A percentile compares a stretch with the other conserved stretches of the same genome.
Conservation (phyloP, 2,113 vertebrate species). For the Camelus bactrianus region DNA sequence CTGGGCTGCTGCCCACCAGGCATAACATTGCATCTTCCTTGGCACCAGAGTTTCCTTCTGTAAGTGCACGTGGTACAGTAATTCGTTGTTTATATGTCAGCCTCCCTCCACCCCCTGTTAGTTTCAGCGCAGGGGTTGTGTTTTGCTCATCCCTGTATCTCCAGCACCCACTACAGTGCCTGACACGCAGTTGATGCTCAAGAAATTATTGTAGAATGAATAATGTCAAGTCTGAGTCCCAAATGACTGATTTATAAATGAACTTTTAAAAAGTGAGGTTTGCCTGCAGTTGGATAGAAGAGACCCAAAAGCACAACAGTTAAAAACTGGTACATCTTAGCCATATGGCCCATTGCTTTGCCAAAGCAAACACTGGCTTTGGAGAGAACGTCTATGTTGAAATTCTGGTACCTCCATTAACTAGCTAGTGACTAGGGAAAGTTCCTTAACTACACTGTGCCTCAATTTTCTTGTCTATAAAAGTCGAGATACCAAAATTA, state of each 20-base stretch:
- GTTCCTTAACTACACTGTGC: background rate
- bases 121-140: background rate
- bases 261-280: background rate
- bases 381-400: background rate
- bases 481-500: background rate
- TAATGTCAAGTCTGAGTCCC: background rate
- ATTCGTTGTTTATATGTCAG: background rate
- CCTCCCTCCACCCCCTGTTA: background rate
- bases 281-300: background rate
- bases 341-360: background rate
- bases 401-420: background rate
- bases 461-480: slow-evolving; percentile 17
- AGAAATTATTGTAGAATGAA: background rate
- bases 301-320: background rate
- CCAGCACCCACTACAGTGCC: background rate
- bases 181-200: background rate
- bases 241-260: slow-evolving; percentile 19
- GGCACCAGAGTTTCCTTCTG: background rate
- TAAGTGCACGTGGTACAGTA: accelerated
- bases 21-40: background rate
- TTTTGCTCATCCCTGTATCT: background rate
- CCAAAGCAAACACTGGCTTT: background rate
- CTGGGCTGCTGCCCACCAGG: background rate
- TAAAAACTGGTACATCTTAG: background rate
- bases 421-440: background rate